Base-by-base conservation (phyloP, 1,140 invertebrate genomes). In the Drosophila fuyamai region DNA sequence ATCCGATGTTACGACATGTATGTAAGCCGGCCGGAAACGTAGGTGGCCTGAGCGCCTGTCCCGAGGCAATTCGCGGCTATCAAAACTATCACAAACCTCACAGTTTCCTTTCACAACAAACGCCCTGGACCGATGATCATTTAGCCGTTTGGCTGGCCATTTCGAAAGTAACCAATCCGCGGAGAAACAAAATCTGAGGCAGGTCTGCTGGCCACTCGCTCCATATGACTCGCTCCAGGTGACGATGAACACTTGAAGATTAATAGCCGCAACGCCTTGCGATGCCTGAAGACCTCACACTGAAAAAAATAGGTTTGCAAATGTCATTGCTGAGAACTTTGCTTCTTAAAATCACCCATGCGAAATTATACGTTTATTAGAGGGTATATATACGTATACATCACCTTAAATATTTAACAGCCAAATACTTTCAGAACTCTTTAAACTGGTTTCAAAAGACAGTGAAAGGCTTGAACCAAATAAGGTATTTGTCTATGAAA, bases 81-180 rank as follows among this genome's bases (percentile, higher is more conserved):
- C 66, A 70, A 57, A 70, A 57, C 67, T 71, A 70, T 70, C 67
- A 71, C 16, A 71, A 56, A 41, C 40, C 68, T 71, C 67, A 57
- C 43, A 47, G 63, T 85, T 76, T 88, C 82, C 82, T 86, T 88
- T 86, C 82, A 88, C 82, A 83, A 66, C 67, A 72, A 72, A 53
- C 76, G 76, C 83, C 82, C 79, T 82, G 79, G 73, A 79, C 79
- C 77, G 82, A 54, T 63, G 76, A 71, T 86, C 83, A 82, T 88
- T 88, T 86, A 86, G 83, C 57, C 47, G 40, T 46, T 59, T 51
- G 54, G 36, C 48, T 50, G 55, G 55, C 29, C 71, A 48, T 88
- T 86, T 86, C 76, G 82, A 86, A 86, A 86, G 82, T 86, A 62
- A 59, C 56, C 70, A 57, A 79, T 82, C 74, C 46, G 74, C 70